Percentiles rank a stretch among this genome's conserved stretches.
Evolutionary conservation across 53 echinoderm and acorn worm species (phyloP).

Genomic region (Zoroaster sp.): DNA sequence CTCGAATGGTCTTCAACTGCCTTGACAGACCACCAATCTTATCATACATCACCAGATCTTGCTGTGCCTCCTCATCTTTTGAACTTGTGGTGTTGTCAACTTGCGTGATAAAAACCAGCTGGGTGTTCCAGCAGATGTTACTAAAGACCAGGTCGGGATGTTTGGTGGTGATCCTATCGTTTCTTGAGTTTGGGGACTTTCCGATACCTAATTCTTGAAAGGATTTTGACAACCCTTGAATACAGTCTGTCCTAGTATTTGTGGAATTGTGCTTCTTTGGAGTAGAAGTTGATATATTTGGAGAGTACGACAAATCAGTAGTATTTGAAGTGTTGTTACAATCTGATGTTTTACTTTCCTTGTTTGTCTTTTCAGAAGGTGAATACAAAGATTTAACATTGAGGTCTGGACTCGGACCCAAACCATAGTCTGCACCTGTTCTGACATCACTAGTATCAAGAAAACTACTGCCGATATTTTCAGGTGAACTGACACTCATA

Average conservation of each 20-base stretch:
- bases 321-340: background rate
- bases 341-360: background rate
- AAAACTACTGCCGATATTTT: background rate
- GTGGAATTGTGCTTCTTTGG: conserved; percentile 25
- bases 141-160: conserved; percentile 4
- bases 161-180: background rate
- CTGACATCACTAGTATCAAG: background rate
- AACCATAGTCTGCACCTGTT: background rate
- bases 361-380: background rate
- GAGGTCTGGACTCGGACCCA: background rate
- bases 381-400: background rate
- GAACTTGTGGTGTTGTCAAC: background rate
- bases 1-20: conserved; percentile 82
- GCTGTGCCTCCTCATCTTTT: background rate
- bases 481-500: background rate
- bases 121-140: background rate
- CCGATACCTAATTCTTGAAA: conserved; percentile 1
- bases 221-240: conserved; percentile 22
- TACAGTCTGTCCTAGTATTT: background rate
- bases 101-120: background rate
- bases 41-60: conserved; percentile 68
- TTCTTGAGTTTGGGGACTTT: background rate
- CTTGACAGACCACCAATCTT: conserved; percentile 86
- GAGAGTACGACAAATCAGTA: background rate
- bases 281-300: conserved; percentile 32